Conservation (phyloP, 1,140 invertebrate genomes). For the Drosophila serrata region DNA sequence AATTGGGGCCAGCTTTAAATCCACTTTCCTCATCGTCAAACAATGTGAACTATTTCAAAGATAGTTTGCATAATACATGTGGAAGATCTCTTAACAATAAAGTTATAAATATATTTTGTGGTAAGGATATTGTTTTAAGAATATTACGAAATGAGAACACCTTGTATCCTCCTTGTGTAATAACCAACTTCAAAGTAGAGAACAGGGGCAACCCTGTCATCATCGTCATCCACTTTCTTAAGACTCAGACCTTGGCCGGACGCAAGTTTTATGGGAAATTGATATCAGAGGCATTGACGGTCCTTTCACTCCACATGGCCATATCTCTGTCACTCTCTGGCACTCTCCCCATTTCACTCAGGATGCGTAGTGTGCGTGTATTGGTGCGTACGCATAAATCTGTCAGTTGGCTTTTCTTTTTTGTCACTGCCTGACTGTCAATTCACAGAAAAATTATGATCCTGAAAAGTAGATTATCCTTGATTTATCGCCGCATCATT, state of each 20-base stretch:
- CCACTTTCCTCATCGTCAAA: background rate
- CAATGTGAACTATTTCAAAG: background rate
- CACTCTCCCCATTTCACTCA: constrained; percentile 14
- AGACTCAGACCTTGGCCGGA: constrained; percentile 36
- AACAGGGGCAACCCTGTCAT: constrained; percentile 24
- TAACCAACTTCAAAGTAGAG: background rate
- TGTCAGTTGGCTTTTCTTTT: constrained; percentile 83
- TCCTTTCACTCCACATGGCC: constrained; percentile 33
- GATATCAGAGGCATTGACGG: constrained; percentile 71
- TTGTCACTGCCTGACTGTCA: constrained; percentile 83
- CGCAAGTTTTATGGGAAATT: constrained; percentile 82
- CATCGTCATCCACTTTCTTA: constrained; percentile 76
- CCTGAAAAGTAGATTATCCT: constrained; percentile 85
- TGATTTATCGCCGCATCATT: constrained; percentile 85
- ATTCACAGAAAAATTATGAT: constrained; percentile 85
- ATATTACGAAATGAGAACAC: background rate
- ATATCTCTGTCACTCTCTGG: constrained; percentile 2
- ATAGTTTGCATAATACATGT: background rate
- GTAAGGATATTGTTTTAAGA: background rate
- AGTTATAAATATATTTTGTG: no score
- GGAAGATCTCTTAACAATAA: background rate
- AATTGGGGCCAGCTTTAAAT: background rate
- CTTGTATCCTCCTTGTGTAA: background rate
- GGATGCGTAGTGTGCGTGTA: constrained; percentile 45
- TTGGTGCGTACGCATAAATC: constrained; percentile 83